A percentile compares a stretch with the other conserved stretches of the same genome.
Evolutionary conservation across 1,140 invertebrate species (phyloP).

Genomic region (Arion vulgaris): DNA sequence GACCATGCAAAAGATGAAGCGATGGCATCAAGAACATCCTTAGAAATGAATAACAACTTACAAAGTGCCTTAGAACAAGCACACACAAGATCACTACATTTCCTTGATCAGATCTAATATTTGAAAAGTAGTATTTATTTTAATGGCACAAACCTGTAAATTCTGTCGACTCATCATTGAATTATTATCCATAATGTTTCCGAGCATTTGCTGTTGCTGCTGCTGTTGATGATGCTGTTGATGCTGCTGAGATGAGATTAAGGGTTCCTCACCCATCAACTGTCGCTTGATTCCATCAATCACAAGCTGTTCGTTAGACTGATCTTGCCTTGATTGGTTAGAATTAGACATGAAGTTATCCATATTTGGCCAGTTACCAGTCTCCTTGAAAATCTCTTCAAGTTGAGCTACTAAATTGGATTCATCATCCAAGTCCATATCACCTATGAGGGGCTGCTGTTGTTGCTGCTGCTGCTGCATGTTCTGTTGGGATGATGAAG

Average conservation of each 20-base stretch:
- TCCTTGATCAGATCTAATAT: no score
- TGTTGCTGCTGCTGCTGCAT: conserved; percentile 37
- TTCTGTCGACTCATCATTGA: neutral
- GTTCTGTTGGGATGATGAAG: conserved; percentile 15
- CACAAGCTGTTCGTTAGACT: conserved; percentile 80
- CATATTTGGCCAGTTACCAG: conserved; percentile 4
- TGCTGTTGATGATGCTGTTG: neutral
- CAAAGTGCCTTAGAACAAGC: no score
- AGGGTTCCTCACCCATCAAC: conserved; percentile 81
- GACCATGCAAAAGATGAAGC: no score
- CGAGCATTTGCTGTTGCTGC: conserved; percentile 2
- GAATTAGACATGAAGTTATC: conserved; percentile 34
- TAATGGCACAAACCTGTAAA: conserved; percentile 4
- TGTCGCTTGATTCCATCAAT: conserved; percentile 92
- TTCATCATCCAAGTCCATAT: conserved; percentile 37
- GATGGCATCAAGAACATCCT: no score
- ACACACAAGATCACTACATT: no score
- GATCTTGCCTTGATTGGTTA: neutral
- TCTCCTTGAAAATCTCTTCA: conserved; percentile 38
- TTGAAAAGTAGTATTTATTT: no score
- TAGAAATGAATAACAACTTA: no score
- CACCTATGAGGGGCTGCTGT: conserved; percentile 8
- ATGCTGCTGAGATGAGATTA: conserved; percentile 42
- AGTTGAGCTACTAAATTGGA: conserved; percentile 39
- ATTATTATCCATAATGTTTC: neutral